These are phyloP conservation scores for Papilio xuthus DNA, from an alignment of 1,140 invertebrate genomes.

Conservation along the genomic window DNA sequence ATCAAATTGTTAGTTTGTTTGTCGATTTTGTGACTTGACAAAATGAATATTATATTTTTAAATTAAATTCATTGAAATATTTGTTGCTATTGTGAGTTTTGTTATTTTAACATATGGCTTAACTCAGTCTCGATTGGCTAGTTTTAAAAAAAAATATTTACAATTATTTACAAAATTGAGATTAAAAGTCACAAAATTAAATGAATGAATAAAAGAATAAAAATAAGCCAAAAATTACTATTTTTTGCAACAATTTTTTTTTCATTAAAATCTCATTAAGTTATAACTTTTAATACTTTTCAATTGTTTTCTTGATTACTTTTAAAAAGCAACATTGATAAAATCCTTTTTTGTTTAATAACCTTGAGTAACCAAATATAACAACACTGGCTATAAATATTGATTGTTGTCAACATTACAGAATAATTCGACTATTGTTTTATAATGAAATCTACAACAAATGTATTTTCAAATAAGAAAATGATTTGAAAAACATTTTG, in stretches of 20 bases:
- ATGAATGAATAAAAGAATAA: slow-evolving; percentile 35
- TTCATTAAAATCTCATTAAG: not conserved
- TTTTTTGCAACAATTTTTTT: not conserved
- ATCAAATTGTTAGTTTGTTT: not conserved
- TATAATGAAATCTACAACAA: too few species aligned
- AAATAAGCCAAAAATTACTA: slow-evolving; percentile 1
- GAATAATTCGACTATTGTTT: not conserved
- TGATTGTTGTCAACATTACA: not conserved
- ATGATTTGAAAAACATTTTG: too few species aligned
- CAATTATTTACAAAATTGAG: slow-evolving; percentile 63
- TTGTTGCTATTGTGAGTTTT: slow-evolving; percentile 36
- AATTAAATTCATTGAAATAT: too few species aligned
- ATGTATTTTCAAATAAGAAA: too few species aligned
- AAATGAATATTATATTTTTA: too few species aligned
- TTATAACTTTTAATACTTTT: not conserved
- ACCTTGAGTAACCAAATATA: not conserved
- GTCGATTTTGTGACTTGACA: too few species aligned
- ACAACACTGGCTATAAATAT: not conserved
- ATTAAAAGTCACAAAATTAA: slow-evolving; percentile 52
- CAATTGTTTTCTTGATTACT: not conserved
- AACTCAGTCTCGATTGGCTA: slow-evolving; percentile 68
- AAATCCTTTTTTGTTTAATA: not conserved
- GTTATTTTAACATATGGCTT: slow-evolving; percentile 63
- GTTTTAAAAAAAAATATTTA: slow-evolving; percentile 52
- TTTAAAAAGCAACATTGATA: not conserved